Evolutionary conservation across 2,113 vertebrate genomes (phyloP).

Genomic region (Octodon degus): DNA sequence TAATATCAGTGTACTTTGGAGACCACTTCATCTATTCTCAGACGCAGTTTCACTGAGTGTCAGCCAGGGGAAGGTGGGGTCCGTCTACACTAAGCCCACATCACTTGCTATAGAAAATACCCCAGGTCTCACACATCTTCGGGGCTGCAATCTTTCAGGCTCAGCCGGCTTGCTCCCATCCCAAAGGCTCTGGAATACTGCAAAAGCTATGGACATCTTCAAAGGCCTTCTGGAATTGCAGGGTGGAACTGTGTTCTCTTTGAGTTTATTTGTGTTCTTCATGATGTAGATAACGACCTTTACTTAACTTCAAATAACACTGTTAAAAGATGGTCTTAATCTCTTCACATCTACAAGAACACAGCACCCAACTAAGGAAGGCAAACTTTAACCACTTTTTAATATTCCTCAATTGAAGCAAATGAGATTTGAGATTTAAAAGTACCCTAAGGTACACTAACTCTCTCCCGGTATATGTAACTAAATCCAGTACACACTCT

Average conservation of each 20-base stretch:
- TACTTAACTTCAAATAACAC: slow-evolving; percentile 23
- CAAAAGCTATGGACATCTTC: slow-evolving; percentile 43
- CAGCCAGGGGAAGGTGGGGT: neutral
- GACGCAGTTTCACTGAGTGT: neutral
- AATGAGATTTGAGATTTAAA: slow-evolving; percentile 46
- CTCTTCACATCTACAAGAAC: neutral
- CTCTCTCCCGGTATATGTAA: neutral
- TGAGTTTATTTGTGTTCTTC: slow-evolving; percentile 29
- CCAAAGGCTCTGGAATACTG: slow-evolving; percentile 29
- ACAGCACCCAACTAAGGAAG: neutral
- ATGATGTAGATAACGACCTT: neutral
- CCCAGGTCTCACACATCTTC: neutral
- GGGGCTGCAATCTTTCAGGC: neutral
- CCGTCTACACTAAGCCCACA: neutral
- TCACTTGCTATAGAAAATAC: neutral
- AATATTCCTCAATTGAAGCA: neutral
- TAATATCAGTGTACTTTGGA: neutral
- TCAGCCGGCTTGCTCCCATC: neutral
- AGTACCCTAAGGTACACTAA: neutral
- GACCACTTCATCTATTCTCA: neutral
- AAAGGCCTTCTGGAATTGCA: slow-evolving; percentile 55
- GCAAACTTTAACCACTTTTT: neutral
- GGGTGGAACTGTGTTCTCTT: neutral
- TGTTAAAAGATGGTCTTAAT: neutral
- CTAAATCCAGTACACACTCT: neutral